Conservation (phyloP, 2,888 invertebrate genomes). For the Caenorhabditis angaria region DNA sequence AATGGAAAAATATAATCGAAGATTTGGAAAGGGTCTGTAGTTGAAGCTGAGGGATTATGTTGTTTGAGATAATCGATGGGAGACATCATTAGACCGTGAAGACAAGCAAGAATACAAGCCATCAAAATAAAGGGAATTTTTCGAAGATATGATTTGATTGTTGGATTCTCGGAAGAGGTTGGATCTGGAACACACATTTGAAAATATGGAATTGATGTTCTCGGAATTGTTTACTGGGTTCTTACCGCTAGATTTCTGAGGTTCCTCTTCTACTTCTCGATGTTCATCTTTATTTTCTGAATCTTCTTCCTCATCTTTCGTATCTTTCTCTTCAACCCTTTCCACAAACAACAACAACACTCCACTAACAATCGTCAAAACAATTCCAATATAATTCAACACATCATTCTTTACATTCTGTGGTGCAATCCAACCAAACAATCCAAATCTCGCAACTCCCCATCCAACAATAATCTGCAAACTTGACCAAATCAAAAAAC, state of each 20-base stretch:
- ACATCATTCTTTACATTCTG: constrained; percentile 55
- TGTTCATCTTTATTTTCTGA: neutral
- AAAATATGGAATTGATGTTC: no score
- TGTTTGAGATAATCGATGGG: constrained; percentile 63
- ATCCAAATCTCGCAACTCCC: constrained; percentile 68
- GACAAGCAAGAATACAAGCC: constrained; percentile 58
- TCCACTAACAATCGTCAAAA: constrained; percentile 60
- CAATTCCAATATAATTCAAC: constrained; percentile 65
- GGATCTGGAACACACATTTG: no score
- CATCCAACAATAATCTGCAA: constrained; percentile 68
- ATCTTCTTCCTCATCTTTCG: constrained; percentile 3
- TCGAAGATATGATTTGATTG: constrained; percentile 10
- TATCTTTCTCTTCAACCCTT: constrained; percentile 16
- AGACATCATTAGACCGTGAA: constrained; percentile 67
- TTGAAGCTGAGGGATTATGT: constrained; percentile 44
- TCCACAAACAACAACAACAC: constrained; percentile 56
- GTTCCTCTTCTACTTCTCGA: no score
- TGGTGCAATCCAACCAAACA: constrained; percentile 58
- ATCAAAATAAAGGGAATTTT: constrained; percentile 56
- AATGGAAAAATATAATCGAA: constrained; percentile 69
- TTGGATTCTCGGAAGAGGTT: no score
- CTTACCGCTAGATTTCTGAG: no score
- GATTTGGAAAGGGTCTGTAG: constrained; percentile 51
- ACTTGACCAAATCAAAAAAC: constrained; percentile 68
- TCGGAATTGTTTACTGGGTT: no score